phyloP scores from a whole-genome alignment of 2,888 invertebrate genomes.

The Drosophila cracens region DNA sequence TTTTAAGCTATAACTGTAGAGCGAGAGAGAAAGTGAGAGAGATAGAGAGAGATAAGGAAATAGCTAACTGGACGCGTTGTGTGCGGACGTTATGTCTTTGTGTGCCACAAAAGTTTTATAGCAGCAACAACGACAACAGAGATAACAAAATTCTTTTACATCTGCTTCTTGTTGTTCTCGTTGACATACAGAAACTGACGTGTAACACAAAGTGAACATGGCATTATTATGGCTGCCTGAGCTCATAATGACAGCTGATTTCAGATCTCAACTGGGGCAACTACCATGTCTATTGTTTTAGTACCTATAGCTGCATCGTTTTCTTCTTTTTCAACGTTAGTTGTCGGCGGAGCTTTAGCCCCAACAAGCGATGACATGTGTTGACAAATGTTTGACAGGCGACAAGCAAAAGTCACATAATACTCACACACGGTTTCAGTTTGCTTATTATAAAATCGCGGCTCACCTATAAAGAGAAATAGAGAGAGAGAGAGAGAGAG shows the following conservation, averaged over 20 bases:
- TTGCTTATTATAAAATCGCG: slow-evolving; percentile 16
- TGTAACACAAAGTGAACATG: slow-evolving; percentile 61
- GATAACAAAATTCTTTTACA: slow-evolving; percentile 9
- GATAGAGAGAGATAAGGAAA: neutral
- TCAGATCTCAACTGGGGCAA: slow-evolving; percentile 31
- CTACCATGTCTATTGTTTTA: slow-evolving; percentile 18
- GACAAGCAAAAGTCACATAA: slow-evolving; percentile 67
- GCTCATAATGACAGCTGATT: slow-evolving; percentile 55
- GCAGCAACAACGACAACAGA: slow-evolving; percentile 24
- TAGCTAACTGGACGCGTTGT: slow-evolving; percentile 31
- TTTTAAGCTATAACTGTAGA: neutral
- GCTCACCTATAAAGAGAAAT: slow-evolving; percentile 57
- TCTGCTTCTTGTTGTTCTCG: slow-evolving; percentile 9
- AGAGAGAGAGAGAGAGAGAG: slow-evolving; percentile 9
- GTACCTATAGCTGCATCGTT: neutral
- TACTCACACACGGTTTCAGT: slow-evolving; percentile 65
- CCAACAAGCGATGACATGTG: slow-evolving; percentile 54
- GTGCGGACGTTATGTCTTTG: slow-evolving; percentile 44
- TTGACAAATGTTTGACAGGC: slow-evolving; percentile 77
- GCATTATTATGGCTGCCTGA: slow-evolving; percentile 73
- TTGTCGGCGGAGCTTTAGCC: slow-evolving; percentile 60
- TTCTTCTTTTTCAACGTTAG: slow-evolving; percentile 5
- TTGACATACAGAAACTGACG: slow-evolving; percentile 44
- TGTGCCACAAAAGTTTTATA: slow-evolving; percentile 53
- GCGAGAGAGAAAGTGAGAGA: neutral